Evolutionary conservation across 2,113 vertebrate genomes (phyloP).

Genomic region (Podiceps cristatus): DNA sequence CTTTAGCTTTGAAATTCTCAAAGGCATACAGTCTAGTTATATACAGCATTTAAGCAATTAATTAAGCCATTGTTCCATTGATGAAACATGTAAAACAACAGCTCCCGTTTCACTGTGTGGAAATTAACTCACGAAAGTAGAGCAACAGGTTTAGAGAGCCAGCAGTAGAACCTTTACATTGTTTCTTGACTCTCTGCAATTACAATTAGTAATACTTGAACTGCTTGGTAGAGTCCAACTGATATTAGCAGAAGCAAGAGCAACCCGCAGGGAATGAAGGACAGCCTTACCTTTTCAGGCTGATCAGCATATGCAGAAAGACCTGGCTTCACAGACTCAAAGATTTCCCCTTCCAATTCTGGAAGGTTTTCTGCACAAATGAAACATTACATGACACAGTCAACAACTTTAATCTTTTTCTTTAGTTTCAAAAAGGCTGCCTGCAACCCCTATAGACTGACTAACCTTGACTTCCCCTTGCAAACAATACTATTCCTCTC

Average conservation of each 20-base stretch:
- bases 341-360: conserved; percentile 92
- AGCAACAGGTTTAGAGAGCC: not conserved
- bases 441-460: not conserved
- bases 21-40: not conserved
- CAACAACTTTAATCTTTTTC: not conserved
- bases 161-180: not conserved
- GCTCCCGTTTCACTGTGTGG: not conserved
- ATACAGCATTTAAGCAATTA: not conserved
- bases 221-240: not conserved
- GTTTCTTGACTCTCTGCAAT: not conserved
- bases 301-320: conserved; percentile 93
- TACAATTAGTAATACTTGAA: not conserved
- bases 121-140: not conserved
- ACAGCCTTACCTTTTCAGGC: conserved; percentile 85
- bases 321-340: conserved; percentile 95
- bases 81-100: not conserved
- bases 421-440: not conserved
- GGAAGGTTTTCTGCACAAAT: conserved; percentile 83
- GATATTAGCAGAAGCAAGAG: not conserved
- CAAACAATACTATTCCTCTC: not conserved
- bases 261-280: not conserved
- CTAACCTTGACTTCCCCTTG: not conserved
- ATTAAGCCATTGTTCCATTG: not conserved
- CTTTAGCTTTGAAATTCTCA: not conserved
- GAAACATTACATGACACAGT: not conserved